Conservation (phyloP, 2,888 invertebrate species). For the Drosophila nigritarsus region DNA sequence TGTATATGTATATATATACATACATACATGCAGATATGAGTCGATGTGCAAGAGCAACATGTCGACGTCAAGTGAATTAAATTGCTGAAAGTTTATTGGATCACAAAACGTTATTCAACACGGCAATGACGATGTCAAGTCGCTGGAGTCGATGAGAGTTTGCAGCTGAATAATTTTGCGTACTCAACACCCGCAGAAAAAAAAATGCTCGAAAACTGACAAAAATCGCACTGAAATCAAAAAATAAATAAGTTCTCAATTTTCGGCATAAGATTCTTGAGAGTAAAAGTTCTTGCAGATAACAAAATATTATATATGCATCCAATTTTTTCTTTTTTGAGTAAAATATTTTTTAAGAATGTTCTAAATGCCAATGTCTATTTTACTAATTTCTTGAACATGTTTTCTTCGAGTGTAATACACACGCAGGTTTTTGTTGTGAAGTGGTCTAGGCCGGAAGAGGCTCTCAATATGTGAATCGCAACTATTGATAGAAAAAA, state of each 20-base stretch:
- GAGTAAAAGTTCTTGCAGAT: background rate
- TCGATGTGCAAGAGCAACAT: constrained; percentile 25
- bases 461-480: constrained; percentile 17
- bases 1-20: background rate
- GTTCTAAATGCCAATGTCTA: background rate
- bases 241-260: background rate
- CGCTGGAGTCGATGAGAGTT: constrained; percentile 56
- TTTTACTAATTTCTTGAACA: too few relatives aligned
- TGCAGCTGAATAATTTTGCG: constrained; percentile 56
- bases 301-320: background rate
- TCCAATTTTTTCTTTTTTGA: background rate
- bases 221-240: background rate
- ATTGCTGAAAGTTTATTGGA: constrained; percentile 78
- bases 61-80: constrained; percentile 73
- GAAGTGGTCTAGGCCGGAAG: constrained; percentile 36
- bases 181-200: constrained; percentile 20
- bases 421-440: constrained; percentile 4
- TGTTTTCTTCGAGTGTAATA: background rate
- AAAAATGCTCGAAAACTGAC: background rate
- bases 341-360: background rate
- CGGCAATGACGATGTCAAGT: constrained; percentile 64
- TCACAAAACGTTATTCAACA: constrained; percentile 81
- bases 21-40: constrained; percentile 3
- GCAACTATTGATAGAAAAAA: constrained; percentile 1
- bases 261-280: background rate